Conservation (phyloP, 2,888 invertebrate genomes). For the Yponomeuta sedellus region DNA sequence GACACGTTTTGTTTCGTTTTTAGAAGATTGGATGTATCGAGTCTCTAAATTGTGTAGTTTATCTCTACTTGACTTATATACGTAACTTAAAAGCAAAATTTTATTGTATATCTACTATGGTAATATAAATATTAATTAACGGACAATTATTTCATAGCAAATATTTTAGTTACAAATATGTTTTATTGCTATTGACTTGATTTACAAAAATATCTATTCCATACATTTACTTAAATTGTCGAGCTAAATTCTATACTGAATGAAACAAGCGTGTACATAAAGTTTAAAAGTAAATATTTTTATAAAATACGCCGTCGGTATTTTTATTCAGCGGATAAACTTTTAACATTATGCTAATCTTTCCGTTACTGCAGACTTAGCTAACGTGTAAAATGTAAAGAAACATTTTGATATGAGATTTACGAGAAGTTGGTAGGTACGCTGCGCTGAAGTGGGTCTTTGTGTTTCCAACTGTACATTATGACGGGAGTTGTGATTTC, state of each 20-base stretch:
- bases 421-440: slow-evolving; percentile 28
- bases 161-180: slow-evolving; percentile 1
- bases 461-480: slow-evolving; percentile 38
- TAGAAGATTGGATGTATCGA: slow-evolving; percentile 5
- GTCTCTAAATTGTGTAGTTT: not conserved
- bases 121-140: not conserved
- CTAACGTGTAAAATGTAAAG: slow-evolving; percentile 15
- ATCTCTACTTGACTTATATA: slow-evolving; percentile 4
- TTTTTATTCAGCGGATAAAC: slow-evolving; percentile 9
- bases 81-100: slow-evolving; percentile 6
- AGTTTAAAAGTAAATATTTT: slow-evolving; percentile 66
- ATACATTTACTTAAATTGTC: not conserved
- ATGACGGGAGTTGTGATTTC: slow-evolving; percentile 22
- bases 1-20: not conserved
- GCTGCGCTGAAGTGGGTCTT: slow-evolving; percentile 34
- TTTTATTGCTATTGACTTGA: not conserved
- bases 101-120: not conserved
- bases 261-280: slow-evolving; percentile 1
- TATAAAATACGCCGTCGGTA: slow-evolving; percentile 29
- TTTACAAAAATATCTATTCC: not conserved
- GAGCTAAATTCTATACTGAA: not conserved
- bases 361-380: slow-evolving; percentile 24
- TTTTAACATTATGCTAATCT: slow-evolving; percentile 22
- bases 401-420: slow-evolving; percentile 29
- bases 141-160: not conserved